Evolutionary conservation across 2,797 vertebrate species (phyloP), one percentile per base, ranked within the genome.

Genomic region (Emydoidea blandingii): DNA sequence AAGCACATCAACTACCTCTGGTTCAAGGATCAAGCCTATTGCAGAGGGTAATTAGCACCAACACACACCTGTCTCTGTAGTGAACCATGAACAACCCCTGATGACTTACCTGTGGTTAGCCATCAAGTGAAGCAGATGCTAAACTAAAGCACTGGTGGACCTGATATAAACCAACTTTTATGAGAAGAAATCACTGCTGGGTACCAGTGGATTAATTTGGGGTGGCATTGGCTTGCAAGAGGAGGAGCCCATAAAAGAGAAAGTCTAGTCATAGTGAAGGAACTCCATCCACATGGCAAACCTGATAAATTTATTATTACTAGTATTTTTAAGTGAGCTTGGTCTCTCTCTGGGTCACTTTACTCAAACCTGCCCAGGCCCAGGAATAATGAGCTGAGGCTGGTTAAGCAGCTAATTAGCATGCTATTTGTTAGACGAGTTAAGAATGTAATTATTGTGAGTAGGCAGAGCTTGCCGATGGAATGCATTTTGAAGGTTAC

Each of bases 401-500:
- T 97, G 98, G 98, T 98, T 95, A 97, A 98, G 98, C 98, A 95
- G 98, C 98, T 99, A 98, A 98, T 99, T 98, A 98, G 98, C 97
- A 98, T 98, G 98, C 98, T 97, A 97, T 98, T 99, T 98, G 98
- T 98, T 98, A 98, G 99, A 95, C 97, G 96, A 98, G 99, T 99
- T 98, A 97, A 98, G 99, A 99, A 99, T 99, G 98, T 98, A 98
- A 98, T 99, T 99, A 99, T 98, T 98, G 97, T 94, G 95, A 97
- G 98, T 97, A 96, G 97, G 98, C 97, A 92, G 97, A 96, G 97
- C 97, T 97, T 95, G 98, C 97, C 96, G 88, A 72, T 97, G 98
- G 98, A 98, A 98, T 98, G 98, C 98, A 98, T 98, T 98, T 95
- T 85, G 97, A 98, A 98, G 98, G 98, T 99, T 98, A 98, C 98